These are phyloP conservation scores for Loriculus beryllinus DNA, from an alignment of 2,797 vertebrate species.

Conservation along the genomic window DNA sequence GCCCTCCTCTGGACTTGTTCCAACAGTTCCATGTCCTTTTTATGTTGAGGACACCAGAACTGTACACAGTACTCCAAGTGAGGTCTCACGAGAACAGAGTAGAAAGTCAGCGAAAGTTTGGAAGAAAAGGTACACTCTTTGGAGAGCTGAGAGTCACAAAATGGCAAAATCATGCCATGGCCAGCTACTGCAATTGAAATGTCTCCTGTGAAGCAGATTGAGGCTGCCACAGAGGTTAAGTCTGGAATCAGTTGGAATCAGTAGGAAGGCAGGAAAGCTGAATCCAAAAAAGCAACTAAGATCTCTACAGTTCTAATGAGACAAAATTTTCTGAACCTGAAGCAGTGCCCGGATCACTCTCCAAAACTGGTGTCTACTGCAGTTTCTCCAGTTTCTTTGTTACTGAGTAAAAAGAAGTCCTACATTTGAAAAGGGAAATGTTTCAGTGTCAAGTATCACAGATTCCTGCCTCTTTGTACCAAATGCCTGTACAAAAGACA, in stretches of 20 bases:
- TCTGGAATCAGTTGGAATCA: neutral
- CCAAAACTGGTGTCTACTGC: neutral
- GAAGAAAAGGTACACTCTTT: neutral
- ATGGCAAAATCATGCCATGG: neutral
- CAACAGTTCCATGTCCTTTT: no score
- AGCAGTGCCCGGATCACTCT: no score
- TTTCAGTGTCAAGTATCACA: neutral
- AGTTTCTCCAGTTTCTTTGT: neutral
- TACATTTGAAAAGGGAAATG: neutral
- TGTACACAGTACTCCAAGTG: no score
- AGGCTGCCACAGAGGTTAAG: neutral
- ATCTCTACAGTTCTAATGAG: neutral
- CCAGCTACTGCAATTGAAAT: neutral
- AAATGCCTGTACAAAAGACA: neutral
- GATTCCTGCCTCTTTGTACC: neutral
- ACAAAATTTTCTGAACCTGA: neutral
- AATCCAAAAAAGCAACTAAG: neutral
- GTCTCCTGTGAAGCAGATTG: neutral
- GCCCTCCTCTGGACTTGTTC: no score
- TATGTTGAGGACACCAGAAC: no score
- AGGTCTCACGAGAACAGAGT: no score
- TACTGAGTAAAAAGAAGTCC: neutral
- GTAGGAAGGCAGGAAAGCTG: neutral
- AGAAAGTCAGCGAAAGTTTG: neutral
- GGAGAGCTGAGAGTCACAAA: no score